phyloP scores from a whole-genome alignment of 2,888 invertebrate species.

The Sylvicola fuscatus region DNA sequence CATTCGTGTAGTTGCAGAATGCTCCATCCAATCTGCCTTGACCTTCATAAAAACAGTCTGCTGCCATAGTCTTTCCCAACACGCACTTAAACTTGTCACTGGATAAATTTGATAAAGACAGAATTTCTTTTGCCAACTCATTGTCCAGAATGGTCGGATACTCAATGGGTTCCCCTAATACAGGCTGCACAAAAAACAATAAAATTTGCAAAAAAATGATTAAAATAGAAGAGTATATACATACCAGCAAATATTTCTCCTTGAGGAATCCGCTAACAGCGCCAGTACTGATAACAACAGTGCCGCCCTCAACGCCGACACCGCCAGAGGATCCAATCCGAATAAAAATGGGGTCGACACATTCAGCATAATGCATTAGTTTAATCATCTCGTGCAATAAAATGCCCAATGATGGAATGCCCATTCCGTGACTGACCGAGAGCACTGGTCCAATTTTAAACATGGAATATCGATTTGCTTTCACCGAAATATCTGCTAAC shows the following conservation, averaged over 20 bases:
- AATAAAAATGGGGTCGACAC: constrained; percentile 28
- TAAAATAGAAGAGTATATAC: neutral
- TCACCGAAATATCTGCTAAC: constrained; percentile 41
- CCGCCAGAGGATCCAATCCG: constrained; percentile 36
- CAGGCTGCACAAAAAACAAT: constrained; percentile 30
- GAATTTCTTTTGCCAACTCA: constrained; percentile 49
- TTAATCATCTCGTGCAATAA: constrained; percentile 37
- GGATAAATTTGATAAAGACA: constrained; percentile 39
- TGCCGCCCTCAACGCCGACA: constrained; percentile 29
- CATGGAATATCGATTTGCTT: constrained; percentile 49
- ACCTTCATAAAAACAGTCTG: constrained; percentile 90
- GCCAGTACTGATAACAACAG: constrained; percentile 30
- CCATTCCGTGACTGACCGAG: constrained; percentile 36
- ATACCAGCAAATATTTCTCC: constrained; percentile 25
- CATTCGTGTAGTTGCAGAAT: constrained; percentile 69
- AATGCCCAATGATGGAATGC: constrained; percentile 34
- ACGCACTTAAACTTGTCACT: constrained; percentile 55
- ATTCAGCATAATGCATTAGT: constrained; percentile 32
- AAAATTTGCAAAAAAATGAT: neutral
- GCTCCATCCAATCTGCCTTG: constrained; percentile 83
- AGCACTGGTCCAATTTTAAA: constrained; percentile 39
- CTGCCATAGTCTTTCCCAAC: constrained; percentile 76
- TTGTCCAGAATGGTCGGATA: constrained; percentile 59
- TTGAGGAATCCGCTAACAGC: constrained; percentile 29
- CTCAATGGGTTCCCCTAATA: constrained; percentile 53